Conservation (phyloP, 2,797 vertebrate genomes). For the Pristis pectinata region DNA sequence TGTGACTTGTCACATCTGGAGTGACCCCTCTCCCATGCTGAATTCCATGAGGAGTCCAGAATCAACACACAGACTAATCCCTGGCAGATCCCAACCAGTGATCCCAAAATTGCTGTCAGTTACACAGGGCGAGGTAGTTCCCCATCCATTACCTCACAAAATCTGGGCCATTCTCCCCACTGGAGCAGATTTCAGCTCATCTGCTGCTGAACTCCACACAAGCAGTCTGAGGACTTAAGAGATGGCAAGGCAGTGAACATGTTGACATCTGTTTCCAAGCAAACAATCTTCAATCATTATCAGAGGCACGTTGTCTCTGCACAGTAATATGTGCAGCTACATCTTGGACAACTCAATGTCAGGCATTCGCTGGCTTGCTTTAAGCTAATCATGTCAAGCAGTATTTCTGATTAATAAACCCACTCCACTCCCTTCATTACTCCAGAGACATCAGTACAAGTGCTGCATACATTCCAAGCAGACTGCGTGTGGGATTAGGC, state of each 20-base stretch:
- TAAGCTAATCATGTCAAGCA: neutral
- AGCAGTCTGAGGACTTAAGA: too few species aligned
- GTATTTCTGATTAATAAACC: neutral
- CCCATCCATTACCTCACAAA: too few species aligned
- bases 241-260: neutral
- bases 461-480: neutral
- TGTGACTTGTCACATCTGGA: too few species aligned
- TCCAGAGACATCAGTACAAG: neutral
- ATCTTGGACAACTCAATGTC: neutral
- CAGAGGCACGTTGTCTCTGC: neutral
- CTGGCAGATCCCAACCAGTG: too few species aligned
- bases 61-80: too few species aligned
- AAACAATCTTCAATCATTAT: slow-evolving; percentile 8
- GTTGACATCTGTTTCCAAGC: neutral
- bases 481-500: neutral
- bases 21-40: too few species aligned
- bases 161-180: too few species aligned
- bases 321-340: neutral
- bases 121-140: too few species aligned
- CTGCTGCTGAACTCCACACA: too few species aligned
- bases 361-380: neutral
- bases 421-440: neutral
- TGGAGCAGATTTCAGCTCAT: too few species aligned
- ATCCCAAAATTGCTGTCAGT: too few species aligned
- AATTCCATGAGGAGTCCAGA: too few species aligned